Base-by-base conservation (phyloP, 2,797 vertebrate species). In the Micropoecilia bifurca region DNA sequence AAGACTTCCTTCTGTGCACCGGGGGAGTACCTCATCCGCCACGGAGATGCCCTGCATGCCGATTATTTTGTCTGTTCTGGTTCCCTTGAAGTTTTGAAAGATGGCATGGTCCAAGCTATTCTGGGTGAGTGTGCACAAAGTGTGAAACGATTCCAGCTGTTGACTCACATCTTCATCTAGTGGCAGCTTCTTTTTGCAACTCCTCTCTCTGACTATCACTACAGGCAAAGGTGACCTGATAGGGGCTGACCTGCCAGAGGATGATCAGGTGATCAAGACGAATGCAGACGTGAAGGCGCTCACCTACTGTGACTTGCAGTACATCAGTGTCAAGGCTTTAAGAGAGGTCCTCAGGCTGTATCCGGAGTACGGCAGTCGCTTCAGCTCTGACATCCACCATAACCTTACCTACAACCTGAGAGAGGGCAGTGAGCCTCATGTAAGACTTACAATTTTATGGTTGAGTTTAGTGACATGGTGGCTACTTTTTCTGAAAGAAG, bases 221-320 rank as follows among this genome's bases (percentile, higher is more conserved):
- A n/a, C 93, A 99, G 98, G 98, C 50, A 99, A 99, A 94, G 98
- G 98, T 43, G 97, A 99, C 90, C 95, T 99, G 76, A 98, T 99
- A 59, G 98, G 98, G 10, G 96, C 97, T 0, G 98, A 99, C 88
- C 94, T 98, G 81, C 95, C 97, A 5, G 95, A 95, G 75, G 89
- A 86, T 3, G 97, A 96, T 39, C 95, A 95, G 86, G 98, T 99
- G 91, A 97, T 98, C 91, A 99, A 99, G 92, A 98, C 97, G 76
- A 98, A 97, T 0, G 97, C 97, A 0, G 98, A 99, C 0, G 98
- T 99, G 88, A 99, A 98, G 93, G 98, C 98, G 0, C 89, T 99
- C 92, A 99, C 98, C 76, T 99, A 99, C 93, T 99, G 98, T 0
- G 98, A 98, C 92, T 93, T 99, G 80, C 98, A 99, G 92, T 96